phyloP scores from a whole-genome alignment of 1,140 invertebrate species.

The Bombus huntii region DNA sequence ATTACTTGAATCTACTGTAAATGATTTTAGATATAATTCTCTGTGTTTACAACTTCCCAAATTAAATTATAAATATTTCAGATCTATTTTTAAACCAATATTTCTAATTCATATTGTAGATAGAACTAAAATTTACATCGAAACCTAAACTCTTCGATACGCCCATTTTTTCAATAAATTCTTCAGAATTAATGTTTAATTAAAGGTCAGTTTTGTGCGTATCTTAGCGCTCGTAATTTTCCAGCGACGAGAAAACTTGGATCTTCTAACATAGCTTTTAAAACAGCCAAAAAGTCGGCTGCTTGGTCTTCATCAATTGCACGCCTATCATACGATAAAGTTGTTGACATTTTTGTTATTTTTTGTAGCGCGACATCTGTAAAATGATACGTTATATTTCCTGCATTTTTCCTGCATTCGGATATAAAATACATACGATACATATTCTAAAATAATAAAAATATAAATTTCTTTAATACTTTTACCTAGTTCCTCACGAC shows the following conservation, averaged over 20 bases:
- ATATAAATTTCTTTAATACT: neutral
- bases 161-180: slow-evolving; percentile 34
- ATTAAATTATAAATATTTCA: neutral
- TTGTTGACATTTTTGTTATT: slow-evolving; percentile 83
- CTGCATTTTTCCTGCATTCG: neutral
- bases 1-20: neutral
- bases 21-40: neutral
- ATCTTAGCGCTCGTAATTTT: slow-evolving; percentile 70
- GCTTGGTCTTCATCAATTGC: slow-evolving; percentile 87
- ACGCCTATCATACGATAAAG: slow-evolving; percentile 87
- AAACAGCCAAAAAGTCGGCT: slow-evolving; percentile 85
- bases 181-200: slow-evolving; percentile 12
- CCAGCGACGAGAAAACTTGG: slow-evolving; percentile 75
- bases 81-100: neutral
- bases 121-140: neutral
- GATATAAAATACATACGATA: neutral
- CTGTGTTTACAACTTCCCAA: too few relatives aligned
- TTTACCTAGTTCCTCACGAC: slow-evolving; percentile 75
- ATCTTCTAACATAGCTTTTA: slow-evolving; percentile 85
- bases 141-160: neutral
- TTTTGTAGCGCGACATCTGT: slow-evolving; percentile 71
- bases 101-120: neutral
- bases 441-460: neutral
- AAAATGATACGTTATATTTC: slow-evolving; percentile 21
- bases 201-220: slow-evolving; percentile 48